Percentiles rank a stretch among this genome's conserved stretches.
phyloP scores from a whole-genome alignment of 1,140 invertebrate genomes.

The Drosophila rufa region DNA sequence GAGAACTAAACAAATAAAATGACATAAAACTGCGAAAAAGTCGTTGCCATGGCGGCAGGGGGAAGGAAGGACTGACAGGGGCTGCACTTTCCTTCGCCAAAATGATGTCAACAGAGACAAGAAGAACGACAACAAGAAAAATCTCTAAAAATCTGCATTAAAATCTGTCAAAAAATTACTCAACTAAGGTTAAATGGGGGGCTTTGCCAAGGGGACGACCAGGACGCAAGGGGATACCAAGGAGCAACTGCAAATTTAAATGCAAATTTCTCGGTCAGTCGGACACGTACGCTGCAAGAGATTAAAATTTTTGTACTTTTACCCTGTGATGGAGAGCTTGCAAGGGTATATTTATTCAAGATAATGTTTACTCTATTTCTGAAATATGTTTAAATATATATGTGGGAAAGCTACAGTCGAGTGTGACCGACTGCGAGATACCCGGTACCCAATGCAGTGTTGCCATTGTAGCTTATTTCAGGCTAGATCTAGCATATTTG shows the following conservation, averaged over 20 bases:
- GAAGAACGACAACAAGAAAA: slow-evolving; percentile 15
- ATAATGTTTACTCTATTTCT: too few species aligned
- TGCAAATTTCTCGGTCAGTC: slow-evolving; percentile 27
- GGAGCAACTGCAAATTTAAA: slow-evolving; percentile 27
- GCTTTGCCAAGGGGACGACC: not conserved
- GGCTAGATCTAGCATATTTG: too few species aligned
- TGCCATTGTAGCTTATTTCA: too few species aligned
- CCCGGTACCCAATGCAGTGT: too few species aligned
- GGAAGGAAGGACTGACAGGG: not conserved
- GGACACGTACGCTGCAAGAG: not conserved
- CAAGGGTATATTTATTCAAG: too few species aligned
- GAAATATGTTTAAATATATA: too few species aligned
- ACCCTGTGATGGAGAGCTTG: not conserved
- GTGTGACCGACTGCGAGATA: too few species aligned
- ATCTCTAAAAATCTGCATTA: slow-evolving; percentile 32
- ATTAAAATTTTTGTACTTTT: not conserved
- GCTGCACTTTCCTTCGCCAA: slow-evolving; percentile 51
- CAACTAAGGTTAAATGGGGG: not conserved
- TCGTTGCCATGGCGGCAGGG: not conserved
- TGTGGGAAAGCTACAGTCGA: too few species aligned
- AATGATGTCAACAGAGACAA: slow-evolving; percentile 65
- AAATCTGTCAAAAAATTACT: slow-evolving; percentile 40
- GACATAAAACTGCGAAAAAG: slow-evolving; percentile 35
- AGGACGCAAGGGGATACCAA: not conserved
- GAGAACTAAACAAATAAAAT: slow-evolving; percentile 72